Percentiles rank a stretch among this genome's conserved stretches.
Conservation (phyloP, 2,797 vertebrate genomes). For the Momotus momota region DNA sequence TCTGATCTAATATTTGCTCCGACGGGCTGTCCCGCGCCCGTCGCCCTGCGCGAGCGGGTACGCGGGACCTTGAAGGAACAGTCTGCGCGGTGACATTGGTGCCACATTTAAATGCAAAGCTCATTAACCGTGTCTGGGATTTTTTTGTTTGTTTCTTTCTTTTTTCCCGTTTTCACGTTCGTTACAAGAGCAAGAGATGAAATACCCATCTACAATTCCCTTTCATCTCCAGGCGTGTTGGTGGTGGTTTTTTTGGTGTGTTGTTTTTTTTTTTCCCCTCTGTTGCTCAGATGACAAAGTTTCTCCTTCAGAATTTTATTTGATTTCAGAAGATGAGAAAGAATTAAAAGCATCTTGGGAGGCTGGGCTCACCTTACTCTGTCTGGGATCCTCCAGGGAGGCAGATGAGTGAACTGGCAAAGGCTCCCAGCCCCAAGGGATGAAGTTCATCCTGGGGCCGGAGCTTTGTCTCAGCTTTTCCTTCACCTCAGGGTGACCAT, state of each 20-base stretch:
- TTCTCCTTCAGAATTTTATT: slow-evolving; percentile 36
- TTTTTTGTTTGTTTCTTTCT: background rate
- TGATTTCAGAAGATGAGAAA: slow-evolving; percentile 60
- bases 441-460: background rate
- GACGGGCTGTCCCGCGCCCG: background rate
- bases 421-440: background rate
- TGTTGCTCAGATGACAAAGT: slow-evolving; percentile 25
- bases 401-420: background rate
- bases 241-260: no score
- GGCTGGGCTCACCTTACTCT: background rate
- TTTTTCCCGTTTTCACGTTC: background rate
- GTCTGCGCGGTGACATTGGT: background rate
- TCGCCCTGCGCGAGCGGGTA: background rate
- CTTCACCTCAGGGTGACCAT: background rate
- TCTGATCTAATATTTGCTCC: background rate
- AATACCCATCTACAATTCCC: slow-evolving; percentile 13
- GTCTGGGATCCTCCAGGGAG: background rate
- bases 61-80: background rate
- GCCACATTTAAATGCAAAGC: slow-evolving; percentile 32
- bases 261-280: background rate
- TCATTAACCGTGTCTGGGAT: background rate
- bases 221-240: slow-evolving; percentile 37
- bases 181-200: slow-evolving; percentile 29
- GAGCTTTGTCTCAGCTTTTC: background rate
- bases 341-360: background rate